Base-by-base conservation (phyloP, 2,797 vertebrate species). In the Falco columbarius region DNA sequence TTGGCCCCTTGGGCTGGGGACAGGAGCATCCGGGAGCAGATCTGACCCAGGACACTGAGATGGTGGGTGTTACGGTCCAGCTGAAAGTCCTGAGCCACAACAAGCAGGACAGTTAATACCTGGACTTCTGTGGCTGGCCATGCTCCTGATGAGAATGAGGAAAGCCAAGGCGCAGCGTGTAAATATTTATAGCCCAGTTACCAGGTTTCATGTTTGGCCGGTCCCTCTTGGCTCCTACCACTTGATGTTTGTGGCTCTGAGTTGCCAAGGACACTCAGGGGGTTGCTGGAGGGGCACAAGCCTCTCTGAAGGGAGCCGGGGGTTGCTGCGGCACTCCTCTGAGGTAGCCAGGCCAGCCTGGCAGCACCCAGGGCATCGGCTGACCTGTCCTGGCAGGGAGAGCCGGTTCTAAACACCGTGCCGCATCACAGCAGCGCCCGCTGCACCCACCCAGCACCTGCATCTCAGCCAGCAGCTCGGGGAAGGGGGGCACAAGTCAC, bases 131-230 rank as follows among this genome's bases (percentile, higher is more conserved):
- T 4, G 47, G 49, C 79, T 7, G 46, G 59, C 75, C 0, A 0
- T 4, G 65, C 91, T 83, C 71, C 84, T 83, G 54, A 34, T 34
- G 51, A 62, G 46, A 58, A 54, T 2, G 49, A 91, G 86, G 7
- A 67, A 46, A 81, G 89, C 84, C 1, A 6, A 85, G 81, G 90
- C 16, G 0, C 55, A 21, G 61, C 0, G 0, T 52, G 87, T 94
- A 95, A 95, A 97, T 97, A 97, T 96, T 97, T 96, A 97, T 24
- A 77, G 24, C 36, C 51, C 93, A 81, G 96, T 96, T 97, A 93
- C 94, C 95, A 94, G 95, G 95, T 93, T 94, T 92, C 85, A 0
- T 5, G 42, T 76, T 77, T 89, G 90, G 88, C 93, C 2, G 8
- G 67, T 73, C 75, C 75, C 42, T 75, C 86, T 61, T 88, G 89